phyloP scores from a whole-genome alignment of 1,140 invertebrate species.

The Theocolax elegans region DNA sequence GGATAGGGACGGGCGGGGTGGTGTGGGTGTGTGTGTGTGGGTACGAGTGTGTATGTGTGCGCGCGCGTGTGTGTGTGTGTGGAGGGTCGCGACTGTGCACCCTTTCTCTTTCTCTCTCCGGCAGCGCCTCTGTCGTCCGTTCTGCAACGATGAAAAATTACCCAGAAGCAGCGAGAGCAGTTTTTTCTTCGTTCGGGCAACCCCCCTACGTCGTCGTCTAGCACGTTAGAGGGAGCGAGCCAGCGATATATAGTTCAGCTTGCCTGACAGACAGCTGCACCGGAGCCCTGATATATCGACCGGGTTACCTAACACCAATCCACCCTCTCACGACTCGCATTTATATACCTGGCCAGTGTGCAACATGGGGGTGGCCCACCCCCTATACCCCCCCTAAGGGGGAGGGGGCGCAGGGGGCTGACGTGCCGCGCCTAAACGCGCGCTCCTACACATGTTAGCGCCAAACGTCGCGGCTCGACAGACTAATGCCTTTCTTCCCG shows the following conservation, averaged over 20 bases:
- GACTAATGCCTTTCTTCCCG: conserved; percentile 34
- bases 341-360: conserved; percentile 29
- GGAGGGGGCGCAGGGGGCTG: neutral
- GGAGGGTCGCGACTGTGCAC: conserved; percentile 7
- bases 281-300: conserved; percentile 66
- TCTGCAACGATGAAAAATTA: conserved; percentile 66
- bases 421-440: conserved; percentile 34
- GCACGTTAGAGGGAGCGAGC: conserved; percentile 17
- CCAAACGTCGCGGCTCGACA: neutral
- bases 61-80: neutral
- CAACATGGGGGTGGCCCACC: neutral
- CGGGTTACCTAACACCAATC: conserved; percentile 46
- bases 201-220: conserved; percentile 33
- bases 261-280: conserved; percentile 65
- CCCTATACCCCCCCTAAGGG: neutral
- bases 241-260: conserved; percentile 43
- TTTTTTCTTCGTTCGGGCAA: conserved; percentile 53
- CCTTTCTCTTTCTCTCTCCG: neutral
- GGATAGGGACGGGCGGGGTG: conserved; percentile 21
- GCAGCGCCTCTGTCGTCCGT: conserved; percentile 57
- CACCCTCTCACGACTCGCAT: conserved; percentile 30
- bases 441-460: neutral
- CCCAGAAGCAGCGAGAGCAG: conserved; percentile 57
- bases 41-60: conserved; percentile 23
- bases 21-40: conserved; percentile 21